Base-by-base conservation (phyloP, 2,797 vertebrate genomes). In the Lacerta viridis region DNA sequence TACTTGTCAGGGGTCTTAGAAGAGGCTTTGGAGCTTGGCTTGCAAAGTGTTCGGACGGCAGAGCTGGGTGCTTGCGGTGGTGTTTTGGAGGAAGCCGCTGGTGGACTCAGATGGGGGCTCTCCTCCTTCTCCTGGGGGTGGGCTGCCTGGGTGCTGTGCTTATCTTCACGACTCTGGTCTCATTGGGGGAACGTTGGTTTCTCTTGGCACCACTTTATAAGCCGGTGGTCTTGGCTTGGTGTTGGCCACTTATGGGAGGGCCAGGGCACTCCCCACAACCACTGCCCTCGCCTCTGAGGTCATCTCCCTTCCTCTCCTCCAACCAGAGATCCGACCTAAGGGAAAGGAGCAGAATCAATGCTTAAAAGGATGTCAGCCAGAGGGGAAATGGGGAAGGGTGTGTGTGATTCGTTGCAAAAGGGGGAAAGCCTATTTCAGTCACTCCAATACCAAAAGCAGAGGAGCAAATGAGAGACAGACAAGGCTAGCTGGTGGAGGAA, bases 121-220 rank as follows among this genome's bases (percentile, higher is more conserved):
- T 66, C 20, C 61, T 75, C 29, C 61, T 84, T 11, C 29, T 17
- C 29, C 36, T 33, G 5, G 64, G 3, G 39, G 64, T 27, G 29
- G 29, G 10, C 11, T 5, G 50, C 50, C 50, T 55, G 50, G 50
- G 50, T 68, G 29, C 39, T 7, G 29, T 68, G 27, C 33, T 39
- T 46, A 41, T 43, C 41, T 41, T 39, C 9, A 61, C 20, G 74
- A 20, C 6, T 61, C 1, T 68, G 0, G 75, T 2, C 50, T 74
- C 55, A 7, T 74, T 61, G 64, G 46, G 15, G 50, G 39, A 72
- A 69, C 23, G 39, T 33, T 36, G 5, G 13, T 50, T 41, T 72
- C 18, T 18, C 41, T 72, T n/a, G 55, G 29, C 43, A n/a, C 66
- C 41, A 7, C 64, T 92, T 92, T 92, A 92, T 92, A 92, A 76